A percentile compares a stretch with the other conserved stretches of the same genome.
These are phyloP conservation scores for Belgica antarctica DNA, from an alignment of 2,888 invertebrate genomes.

Conservation along the genomic window DNA sequence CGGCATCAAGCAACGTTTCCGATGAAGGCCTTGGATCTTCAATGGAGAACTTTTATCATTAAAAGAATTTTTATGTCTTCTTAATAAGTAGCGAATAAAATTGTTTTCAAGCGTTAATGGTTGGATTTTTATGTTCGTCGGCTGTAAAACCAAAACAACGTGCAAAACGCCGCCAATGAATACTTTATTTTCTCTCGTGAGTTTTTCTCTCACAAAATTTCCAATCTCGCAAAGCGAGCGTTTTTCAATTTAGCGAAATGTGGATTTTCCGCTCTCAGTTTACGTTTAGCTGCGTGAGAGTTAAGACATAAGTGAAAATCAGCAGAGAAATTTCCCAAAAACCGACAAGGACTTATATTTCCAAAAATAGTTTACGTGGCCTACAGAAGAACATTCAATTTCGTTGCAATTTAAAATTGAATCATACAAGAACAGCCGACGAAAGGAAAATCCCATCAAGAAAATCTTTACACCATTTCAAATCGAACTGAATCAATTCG, in stretches of 20 bases:
- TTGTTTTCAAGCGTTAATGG: neutral
- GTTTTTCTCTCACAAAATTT: neutral
- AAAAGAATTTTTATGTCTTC: too few relatives aligned
- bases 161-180: slow-evolving; percentile 1
- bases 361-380: slow-evolving; percentile 10
- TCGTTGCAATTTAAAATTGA: too few relatives aligned
- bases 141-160: neutral
- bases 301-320: too few relatives aligned
- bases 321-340: neutral
- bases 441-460: too few relatives aligned
- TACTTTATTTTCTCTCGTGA: neutral
- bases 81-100: too few relatives aligned
- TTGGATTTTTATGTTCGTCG: slow-evolving; percentile 4
- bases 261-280: slow-evolving; percentile 12
- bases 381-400: too few relatives aligned
- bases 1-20: neutral
- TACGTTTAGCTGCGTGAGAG: neutral
- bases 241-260: neutral
- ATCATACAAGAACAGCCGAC: too few relatives aligned
- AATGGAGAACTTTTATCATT: too few relatives aligned
- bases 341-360: neutral
- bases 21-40: too few relatives aligned
- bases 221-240: neutral
- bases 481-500: too few relatives aligned
- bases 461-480: too few relatives aligned